Percentiles rank a stretch among this genome's conserved stretches.
Evolutionary conservation across 2,888 invertebrate genomes (phyloP).

Genomic region (Trachelus troglodyta): DNA sequence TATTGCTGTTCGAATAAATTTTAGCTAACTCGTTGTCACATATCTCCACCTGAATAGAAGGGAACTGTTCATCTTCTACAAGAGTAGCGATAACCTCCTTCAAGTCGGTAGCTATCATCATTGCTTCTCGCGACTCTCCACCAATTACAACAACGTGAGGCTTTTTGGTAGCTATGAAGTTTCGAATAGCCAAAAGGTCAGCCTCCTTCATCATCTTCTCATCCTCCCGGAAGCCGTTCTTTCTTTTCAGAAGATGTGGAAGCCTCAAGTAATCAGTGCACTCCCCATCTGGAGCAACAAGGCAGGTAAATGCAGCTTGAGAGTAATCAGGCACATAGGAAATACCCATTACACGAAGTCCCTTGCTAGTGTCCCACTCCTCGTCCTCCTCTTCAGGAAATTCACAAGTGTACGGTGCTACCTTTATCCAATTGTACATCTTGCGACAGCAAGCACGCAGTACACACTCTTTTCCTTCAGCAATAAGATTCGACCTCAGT

Average conservation of each 20-base stretch:
- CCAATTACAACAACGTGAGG: constrained; percentile 94
- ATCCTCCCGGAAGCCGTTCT: constrained; percentile 77
- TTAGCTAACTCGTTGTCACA: constrained; percentile 94
- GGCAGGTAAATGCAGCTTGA: constrained; percentile 88
- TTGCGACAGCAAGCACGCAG: constrained; percentile 86
- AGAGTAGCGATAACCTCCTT: constrained; percentile 79
- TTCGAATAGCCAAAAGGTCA: constrained; percentile 76
- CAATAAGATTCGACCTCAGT: constrained; percentile 79
- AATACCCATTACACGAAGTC: constrained; percentile 87
- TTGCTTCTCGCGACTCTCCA: constrained; percentile 90
- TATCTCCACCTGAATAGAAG: constrained; percentile 88
- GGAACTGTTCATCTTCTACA: constrained; percentile 87
- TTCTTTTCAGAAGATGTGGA: constrained; percentile 85
- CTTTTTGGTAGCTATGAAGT: constrained; percentile 89
- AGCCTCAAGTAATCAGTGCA: constrained; percentile 91
- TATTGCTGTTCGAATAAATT: constrained; percentile 91
- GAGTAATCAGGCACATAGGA: constrained; percentile 88
- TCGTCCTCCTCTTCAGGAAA: constrained; percentile 89
- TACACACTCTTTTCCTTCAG: constrained; percentile 89
- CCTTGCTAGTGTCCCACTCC: constrained; percentile 89
- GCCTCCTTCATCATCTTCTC: constrained; percentile 77
- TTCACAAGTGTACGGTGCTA: constrained; percentile 83
- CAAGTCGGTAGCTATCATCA: constrained; percentile 83
- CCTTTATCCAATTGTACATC: constrained; percentile 90
- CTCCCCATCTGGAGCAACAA: constrained; percentile 90